Evolutionary conservation across 2,113 vertebrate species (phyloP), one percentile per base, ranked within the genome.

Genomic region (Hemicordylus capensis): DNA sequence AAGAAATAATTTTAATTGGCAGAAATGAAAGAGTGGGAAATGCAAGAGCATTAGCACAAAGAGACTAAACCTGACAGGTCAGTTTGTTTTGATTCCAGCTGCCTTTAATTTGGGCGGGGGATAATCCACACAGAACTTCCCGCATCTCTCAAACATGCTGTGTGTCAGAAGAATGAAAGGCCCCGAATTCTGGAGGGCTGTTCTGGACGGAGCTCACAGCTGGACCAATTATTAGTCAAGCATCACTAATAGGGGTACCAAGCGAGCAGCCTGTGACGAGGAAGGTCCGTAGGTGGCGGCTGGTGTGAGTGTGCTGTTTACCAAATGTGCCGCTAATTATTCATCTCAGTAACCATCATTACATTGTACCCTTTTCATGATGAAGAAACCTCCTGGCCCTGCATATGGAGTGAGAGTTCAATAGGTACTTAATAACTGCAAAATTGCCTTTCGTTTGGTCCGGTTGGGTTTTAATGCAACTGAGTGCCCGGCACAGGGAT

Each of bases 1-100:
- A 93, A 87, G 90, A 90, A 94, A 92, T 90, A 82, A 92, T 95
- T 96, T 95, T 97, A 96, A 95, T 94, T 96, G 96, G 90, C 87
- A 92, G 89, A 93, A 93, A 93, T 83, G 93, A 91, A 94, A 93
- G 89, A 90, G 34, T 64, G 75, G 83, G 86, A 86, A 92, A 95
- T 80, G 17, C 89, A 76, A 93, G 89, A 84, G 10, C 76, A 61
- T 76, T 74, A 92, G 90, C 34, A 79, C 24, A 59, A 74, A 85
- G 78, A 82, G 34, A 28, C 44, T 46, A 86, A 83, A 85, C 59
- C 19, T 89, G 58, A 67, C 81, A 11, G 6, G 6, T 74, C 39
- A 66, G 79, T 88, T 94, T 90, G 80, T 87, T 95, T 95, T 91
- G 88, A 80, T 88, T 87, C 67, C 64, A 74, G 75, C 70, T 84